Base-by-base conservation (phyloP, 2,888 invertebrate genomes). In the Ochlodes sylvanus region DNA sequence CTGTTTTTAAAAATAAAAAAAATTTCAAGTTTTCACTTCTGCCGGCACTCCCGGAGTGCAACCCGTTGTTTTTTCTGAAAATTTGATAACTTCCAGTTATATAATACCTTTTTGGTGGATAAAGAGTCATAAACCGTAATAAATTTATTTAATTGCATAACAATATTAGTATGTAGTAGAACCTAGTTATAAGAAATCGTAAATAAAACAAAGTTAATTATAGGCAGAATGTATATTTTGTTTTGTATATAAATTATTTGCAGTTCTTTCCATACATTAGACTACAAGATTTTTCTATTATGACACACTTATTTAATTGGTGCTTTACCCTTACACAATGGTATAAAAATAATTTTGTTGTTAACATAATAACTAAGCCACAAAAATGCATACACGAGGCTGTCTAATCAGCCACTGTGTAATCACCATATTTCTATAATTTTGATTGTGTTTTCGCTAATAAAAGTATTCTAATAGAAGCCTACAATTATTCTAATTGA, bases 171-270 rank as follows among this genome's bases (percentile, higher is more conserved):
- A 38, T 2, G 12, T 12, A 38, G 10, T 7, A 5, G 32, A 32
- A 32, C 32, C 5, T 7, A 32, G 7, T 34, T 7, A 4, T 34
- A 9, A 7, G 7, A 34, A 47, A 9, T 15, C n/a, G n/a, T 7
- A 47, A 77, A 75, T 77, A 73, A 79, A 89, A 89, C 86, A 74
- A 71, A 79, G 71, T 72, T 47, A 71, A 72, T 71, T 86, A 81
- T 81, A 87, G 85, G 86, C 89, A 87, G 87, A 90, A 86, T 91
- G 89, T 92, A 90, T 92, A 90, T 90, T 90, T 85, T 78, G 76
- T 82, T 84, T 85, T 88, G 82, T 87, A 86, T 90, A 90, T 90
- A 91, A 90, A 90, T 90, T 90, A 90, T 84, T 90, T 90, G 87
- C 87, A 88, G 86, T 89, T 89, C 88, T 89, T 89, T 86, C 79